Conservation (phyloP, 2,797 vertebrate genomes). For the Sebastes elongatus region DNA sequence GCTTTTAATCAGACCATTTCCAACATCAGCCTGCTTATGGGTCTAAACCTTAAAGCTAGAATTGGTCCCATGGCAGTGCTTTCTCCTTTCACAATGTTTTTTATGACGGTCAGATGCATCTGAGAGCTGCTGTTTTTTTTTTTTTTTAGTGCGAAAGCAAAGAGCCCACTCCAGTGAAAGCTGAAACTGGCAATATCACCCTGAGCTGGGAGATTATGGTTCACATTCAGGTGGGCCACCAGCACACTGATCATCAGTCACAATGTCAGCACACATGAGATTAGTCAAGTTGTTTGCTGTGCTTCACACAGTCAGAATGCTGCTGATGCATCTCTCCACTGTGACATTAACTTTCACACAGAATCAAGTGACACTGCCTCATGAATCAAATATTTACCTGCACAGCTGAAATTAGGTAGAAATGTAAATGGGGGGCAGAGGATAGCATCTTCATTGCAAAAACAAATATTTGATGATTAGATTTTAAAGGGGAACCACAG, state of each 20-base stretch:
- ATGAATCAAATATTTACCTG: conserved; percentile 66
- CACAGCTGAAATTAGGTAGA: conserved; percentile 42
- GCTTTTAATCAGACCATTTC: conserved; percentile 50
- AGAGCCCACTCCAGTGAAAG: conserved; percentile 55
- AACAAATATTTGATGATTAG: conserved; percentile 50
- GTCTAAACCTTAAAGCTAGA: conserved; percentile 44
- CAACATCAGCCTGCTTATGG: conserved; percentile 34
- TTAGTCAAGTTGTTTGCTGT: conserved; percentile 74
- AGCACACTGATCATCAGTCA: conserved; percentile 73
- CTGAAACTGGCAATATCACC: conserved; percentile 62
- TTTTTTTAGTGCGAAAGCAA: conserved; percentile 39
- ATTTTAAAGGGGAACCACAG: conserved; percentile 37
- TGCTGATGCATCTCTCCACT: conserved; percentile 65
- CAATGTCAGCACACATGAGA: conserved; percentile 73
- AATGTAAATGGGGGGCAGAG: conserved; percentile 33
- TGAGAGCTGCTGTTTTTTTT: conserved; percentile 23
- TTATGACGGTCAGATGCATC: conserved; percentile 55
- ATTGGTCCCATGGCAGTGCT: conserved; percentile 52
- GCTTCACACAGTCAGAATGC: conserved; percentile 60
- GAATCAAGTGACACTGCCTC: conserved; percentile 44
- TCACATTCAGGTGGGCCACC: conserved; percentile 70
- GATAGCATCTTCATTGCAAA: conserved; percentile 42
- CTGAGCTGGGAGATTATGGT: conserved; percentile 68
- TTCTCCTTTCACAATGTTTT: conserved; percentile 35
- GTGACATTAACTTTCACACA: conserved; percentile 64